These are phyloP conservation scores for Rhodeus uyekii DNA, from an alignment of 2,797 vertebrate species.

Conservation along the genomic window DNA sequence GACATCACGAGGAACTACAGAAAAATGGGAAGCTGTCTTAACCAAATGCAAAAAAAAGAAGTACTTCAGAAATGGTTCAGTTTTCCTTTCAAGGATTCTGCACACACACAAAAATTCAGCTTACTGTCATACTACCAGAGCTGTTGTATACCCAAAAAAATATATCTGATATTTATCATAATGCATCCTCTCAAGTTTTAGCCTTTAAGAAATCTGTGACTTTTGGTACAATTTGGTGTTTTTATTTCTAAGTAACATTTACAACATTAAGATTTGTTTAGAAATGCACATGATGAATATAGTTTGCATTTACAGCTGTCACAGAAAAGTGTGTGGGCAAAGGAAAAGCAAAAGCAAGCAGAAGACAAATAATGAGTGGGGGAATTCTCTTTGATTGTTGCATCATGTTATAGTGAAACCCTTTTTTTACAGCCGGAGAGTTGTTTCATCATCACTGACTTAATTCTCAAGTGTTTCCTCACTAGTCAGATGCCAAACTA, in stretches of 20 bases:
- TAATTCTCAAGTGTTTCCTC: conserved; percentile 2
- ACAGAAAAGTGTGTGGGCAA: background rate
- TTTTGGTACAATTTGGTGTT: too few species aligned
- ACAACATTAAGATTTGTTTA: too few species aligned
- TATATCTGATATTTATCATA: background rate
- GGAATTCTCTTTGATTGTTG: conserved; percentile 45
- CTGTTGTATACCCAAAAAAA: background rate
- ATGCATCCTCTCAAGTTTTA: background rate
- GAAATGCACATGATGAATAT: background rate
- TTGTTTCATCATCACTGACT: conserved; percentile 42
- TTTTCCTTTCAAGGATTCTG: background rate
- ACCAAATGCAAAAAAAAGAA: background rate
- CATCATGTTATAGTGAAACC: conserved; percentile 55
- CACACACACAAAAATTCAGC: background rate
- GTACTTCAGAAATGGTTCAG: background rate
- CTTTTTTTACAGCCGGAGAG: conserved; percentile 19
- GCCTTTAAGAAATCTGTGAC: background rate
- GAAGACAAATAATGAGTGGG: background rate
- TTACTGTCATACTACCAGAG: background rate
- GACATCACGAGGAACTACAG: background rate
- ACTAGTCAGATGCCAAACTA: background rate
- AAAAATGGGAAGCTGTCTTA: background rate
- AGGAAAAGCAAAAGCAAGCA: background rate
- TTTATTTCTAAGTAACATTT: too few species aligned
- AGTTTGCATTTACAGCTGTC: background rate